Evolutionary conservation across 2,797 vertebrate species (phyloP), one percentile per base, ranked within the genome.

Genomic region (Spinibarbus caldwelli): DNA sequence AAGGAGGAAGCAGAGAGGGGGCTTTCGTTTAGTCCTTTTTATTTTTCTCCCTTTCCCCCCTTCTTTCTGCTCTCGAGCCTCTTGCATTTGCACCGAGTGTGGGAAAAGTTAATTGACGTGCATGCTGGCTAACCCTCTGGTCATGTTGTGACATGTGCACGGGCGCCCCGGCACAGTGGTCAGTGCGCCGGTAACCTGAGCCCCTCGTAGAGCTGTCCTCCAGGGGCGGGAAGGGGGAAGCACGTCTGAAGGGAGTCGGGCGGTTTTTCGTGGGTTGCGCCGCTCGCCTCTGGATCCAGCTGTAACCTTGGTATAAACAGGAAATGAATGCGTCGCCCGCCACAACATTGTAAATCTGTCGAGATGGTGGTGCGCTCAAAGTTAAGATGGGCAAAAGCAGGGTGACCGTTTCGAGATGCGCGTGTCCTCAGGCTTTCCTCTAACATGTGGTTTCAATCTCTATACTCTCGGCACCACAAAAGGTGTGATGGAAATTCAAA

Each of bases 101-200:
- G 97, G 96, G 97, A 97, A 97, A 97, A 97, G 96, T 96, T 97
- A 96, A 96, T 96, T 95, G 96, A 94, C 95, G 95, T 94, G 96
- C 97, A 96, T 96, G 96, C 96, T 94, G 94, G 96, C 96, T 95
- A 96, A 94, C 95, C 80, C 93, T 95, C 89, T 84, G 92, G 95
- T 94, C 86, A 54, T 95, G 94, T 95, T 95, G 94, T 95, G 94
- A 95, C 94, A 95, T 94, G 94, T 93, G 90, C 94, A 92, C 92
- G 87, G 94, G 93, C 90, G 89, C 90, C 94, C 93, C 91, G 85
- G 92, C 91, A 93, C 93, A 91, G 87, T 91, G 87, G 89, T 92
- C 94, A 93, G 93, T 92, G 90, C 91, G 86, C 90, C 88, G 89
- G 94, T 94, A 95, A 95, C 92, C 93, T 90, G 93, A 94, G 94